Conservation (phyloP, 2,888 invertebrate genomes). For the Cryptocephalus primarius region DNA sequence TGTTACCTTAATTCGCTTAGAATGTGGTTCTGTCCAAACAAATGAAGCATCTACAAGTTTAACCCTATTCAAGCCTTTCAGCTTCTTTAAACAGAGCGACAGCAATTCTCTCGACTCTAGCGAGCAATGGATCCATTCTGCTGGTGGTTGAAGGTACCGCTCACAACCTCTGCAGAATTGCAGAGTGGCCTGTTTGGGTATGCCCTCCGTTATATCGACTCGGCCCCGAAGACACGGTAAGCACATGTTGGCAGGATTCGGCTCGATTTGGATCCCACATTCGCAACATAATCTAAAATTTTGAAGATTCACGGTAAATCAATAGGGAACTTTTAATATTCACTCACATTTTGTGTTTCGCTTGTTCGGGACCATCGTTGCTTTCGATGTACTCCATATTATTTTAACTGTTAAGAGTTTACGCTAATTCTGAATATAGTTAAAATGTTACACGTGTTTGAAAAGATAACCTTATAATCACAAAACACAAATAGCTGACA, state of each 20-base stretch:
- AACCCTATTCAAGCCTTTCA: conserved; percentile 81
- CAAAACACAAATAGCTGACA: no score
- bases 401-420: no score
- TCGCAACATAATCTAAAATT: conserved; percentile 66
- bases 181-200: conserved; percentile 85
- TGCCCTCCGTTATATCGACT: conserved; percentile 92
- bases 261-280: conserved; percentile 83
- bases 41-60: conserved; percentile 93
- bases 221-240: conserved; percentile 83
- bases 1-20: conserved; percentile 91
- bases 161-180: conserved; percentile 91
- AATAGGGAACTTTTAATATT: no score
- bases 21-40: conserved; percentile 99
- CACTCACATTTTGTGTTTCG: no score
- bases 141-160: conserved; percentile 86
- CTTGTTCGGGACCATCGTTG: no score
- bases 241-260: conserved; percentile 97
- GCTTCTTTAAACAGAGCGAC: conserved; percentile 79
- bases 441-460: no score
- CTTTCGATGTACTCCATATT: no score
- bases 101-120: conserved; percentile 88
- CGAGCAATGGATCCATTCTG: conserved; percentile 73
- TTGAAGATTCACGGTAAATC: no score
- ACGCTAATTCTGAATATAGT: no score
- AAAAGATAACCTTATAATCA: no score